These are phyloP conservation scores for Parnassius mnemosyne DNA, from an alignment of 2,888 invertebrate genomes.

Conservation along the genomic window DNA sequence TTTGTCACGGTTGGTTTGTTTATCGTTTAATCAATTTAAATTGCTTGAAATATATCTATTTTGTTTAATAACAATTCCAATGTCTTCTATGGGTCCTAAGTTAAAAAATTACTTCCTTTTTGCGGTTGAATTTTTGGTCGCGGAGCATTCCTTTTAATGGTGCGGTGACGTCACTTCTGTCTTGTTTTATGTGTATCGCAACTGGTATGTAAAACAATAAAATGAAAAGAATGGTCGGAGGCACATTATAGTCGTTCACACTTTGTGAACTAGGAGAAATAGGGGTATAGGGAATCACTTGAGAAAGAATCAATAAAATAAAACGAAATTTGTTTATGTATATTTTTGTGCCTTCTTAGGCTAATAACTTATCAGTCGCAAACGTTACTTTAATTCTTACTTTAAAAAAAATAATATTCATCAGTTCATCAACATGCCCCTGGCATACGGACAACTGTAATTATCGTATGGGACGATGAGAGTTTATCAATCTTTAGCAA, in stretches of 20 bases:
- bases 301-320: too few species aligned
- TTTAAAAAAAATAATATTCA: too few species aligned
- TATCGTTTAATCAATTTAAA: constrained; percentile 23
- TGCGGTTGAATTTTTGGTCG: neutral
- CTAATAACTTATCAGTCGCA: too few species aligned
- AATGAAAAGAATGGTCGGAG: constrained; percentile 3
- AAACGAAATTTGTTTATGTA: too few species aligned
- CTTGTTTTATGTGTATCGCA: constrained; percentile 11
- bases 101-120: constrained; percentile 20
- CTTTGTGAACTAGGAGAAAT: neutral
- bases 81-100: neutral
- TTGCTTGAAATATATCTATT: constrained; percentile 14
- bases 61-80: constrained; percentile 3
- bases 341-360: too few species aligned
- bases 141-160: constrained; percentile 7
- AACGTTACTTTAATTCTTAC: too few species aligned
- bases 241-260: constrained; percentile 7
- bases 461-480: too few species aligned
- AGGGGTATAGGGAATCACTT: neutral
- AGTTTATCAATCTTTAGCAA: too few species aligned
- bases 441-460: too few species aligned
- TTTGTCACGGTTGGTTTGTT: constrained; percentile 23
- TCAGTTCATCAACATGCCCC: too few species aligned
- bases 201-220: constrained; percentile 16
- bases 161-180: constrained; percentile 14